Conservation (phyloP, 2,113 vertebrate genomes). For the Pimephales promelas region DNA sequence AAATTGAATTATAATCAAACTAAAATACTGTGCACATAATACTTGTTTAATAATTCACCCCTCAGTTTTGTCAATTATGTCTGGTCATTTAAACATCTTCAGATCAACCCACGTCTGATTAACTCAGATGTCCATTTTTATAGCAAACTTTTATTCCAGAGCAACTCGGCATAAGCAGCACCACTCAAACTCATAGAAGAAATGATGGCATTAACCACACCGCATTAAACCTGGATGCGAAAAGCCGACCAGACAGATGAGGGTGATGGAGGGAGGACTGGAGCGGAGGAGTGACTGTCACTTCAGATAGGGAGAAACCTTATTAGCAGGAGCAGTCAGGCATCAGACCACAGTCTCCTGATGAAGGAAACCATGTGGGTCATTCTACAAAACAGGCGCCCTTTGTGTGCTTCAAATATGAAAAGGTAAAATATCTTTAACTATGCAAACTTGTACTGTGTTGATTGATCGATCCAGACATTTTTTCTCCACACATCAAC, state of each 20-base stretch:
- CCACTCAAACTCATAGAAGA: background rate
- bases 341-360: slow-evolving; percentile 71
- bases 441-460: background rate
- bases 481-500: background rate
- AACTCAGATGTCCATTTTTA: background rate
- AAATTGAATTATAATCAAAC: background rate
- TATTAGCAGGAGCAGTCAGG: slow-evolving; percentile 76
- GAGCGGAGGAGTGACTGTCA: slow-evolving; percentile 66
- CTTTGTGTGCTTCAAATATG: background rate
- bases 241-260: background rate
- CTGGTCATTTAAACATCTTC: background rate
- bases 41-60: background rate
- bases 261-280: slow-evolving; percentile 64
- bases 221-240: slow-evolving; percentile 52
- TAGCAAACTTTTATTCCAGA: background rate
- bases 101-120: background rate
- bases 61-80: background rate
- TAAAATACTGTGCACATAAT: background rate
- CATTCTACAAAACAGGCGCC: background rate
- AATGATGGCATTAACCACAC: slow-evolving; percentile 57
- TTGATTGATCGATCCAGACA: background rate
- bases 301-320: slow-evolving; percentile 73
- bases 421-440: background rate
- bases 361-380: slow-evolving; percentile 69
- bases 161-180: background rate